A percentile compares a stretch with the other conserved stretches of the same genome.
These are phyloP conservation scores for Nebria salina DNA, from an alignment of 2,888 invertebrate species.

Conservation along the genomic window DNA sequence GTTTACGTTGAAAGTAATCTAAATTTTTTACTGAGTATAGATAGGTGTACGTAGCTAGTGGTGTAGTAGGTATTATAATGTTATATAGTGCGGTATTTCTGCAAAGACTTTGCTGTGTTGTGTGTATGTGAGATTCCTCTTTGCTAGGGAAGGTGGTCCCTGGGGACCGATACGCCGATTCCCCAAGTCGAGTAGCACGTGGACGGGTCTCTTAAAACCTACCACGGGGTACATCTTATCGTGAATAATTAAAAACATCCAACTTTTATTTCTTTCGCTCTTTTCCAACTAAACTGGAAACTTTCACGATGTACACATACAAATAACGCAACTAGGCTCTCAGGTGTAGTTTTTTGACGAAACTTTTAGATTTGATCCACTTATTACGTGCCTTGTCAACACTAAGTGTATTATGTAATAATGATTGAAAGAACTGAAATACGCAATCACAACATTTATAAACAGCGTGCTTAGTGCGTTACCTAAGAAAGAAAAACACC, in stretches of 20 bases:
- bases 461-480: no score
- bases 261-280: constrained; percentile 31
- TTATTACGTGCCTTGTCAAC: no score
- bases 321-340: no score
- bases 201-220: constrained; percentile 10
- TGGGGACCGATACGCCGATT: constrained; percentile 22
- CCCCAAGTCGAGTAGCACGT: constrained; percentile 19
- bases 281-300: constrained; percentile 20
- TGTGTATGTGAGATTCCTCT: neutral
- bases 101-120: neutral
- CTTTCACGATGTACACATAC: neutral
- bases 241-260: constrained; percentile 35
- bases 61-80: neutral
- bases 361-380: no score
- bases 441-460: no score
- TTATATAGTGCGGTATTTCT: constrained; percentile 10
- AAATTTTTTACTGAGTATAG: no score
- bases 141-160: neutral
- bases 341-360: no score
- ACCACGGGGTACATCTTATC: constrained; percentile 26
- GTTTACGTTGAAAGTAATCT: no score
- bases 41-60: no score
- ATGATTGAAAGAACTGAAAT: no score
- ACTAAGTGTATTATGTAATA: no score
- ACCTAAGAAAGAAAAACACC: no score